phyloP scores from a whole-genome alignment of 2,797 vertebrate genomes.

The Vipera latastei region DNA sequence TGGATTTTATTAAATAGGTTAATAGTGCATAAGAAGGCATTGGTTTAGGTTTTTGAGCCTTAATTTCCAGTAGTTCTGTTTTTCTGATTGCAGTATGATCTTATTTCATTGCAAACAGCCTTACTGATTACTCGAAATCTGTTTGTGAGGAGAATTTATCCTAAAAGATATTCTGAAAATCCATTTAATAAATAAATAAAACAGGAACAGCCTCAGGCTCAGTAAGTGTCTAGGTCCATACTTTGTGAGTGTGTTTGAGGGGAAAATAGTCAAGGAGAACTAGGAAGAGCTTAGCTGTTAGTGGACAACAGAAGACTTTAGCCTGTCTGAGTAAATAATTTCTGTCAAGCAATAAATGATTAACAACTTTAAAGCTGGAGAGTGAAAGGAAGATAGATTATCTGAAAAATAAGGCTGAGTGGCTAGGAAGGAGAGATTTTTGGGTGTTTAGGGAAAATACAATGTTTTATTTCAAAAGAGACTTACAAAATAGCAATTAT shows the following conservation, averaged over 20 bases:
- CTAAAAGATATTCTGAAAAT: neutral
- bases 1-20: neutral
- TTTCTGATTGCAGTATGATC: neutral
- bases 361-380: constrained; percentile 28
- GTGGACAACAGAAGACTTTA: constrained; percentile 22
- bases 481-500: constrained; percentile 42
- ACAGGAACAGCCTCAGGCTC: neutral
- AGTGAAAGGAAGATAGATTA: constrained; percentile 1
- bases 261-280: neutral
- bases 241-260: neutral
- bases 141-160: neutral
- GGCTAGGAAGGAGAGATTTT: constrained; percentile 7
- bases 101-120: neutral
- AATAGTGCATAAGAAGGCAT: neutral
- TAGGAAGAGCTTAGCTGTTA: constrained; percentile 19
- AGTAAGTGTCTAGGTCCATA: neutral
- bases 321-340: constrained; percentile 41
- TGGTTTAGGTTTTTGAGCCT: neutral
- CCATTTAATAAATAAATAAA: neutral
- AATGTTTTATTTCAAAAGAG: constrained; percentile 23
- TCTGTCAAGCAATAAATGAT: constrained; percentile 35
- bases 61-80: neutral
- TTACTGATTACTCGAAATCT: neutral
- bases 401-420: neutral
- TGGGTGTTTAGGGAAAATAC: constrained; percentile 27